Conservation (phyloP, 2,888 invertebrate genomes). For the Hydropsyche betteni region DNA sequence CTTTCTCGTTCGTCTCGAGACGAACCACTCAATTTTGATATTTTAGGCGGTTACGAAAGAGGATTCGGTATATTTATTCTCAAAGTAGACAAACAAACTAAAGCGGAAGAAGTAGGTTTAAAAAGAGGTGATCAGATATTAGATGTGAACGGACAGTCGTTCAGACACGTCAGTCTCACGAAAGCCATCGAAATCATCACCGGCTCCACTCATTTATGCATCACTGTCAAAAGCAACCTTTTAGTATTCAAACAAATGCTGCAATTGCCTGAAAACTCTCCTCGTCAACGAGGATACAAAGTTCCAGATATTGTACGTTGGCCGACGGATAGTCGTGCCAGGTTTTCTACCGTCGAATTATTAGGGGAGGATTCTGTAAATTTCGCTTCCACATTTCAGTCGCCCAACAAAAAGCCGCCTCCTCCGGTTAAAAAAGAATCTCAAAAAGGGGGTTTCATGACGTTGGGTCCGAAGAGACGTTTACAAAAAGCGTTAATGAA, state of each 20-base stretch:
- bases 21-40: conserved; percentile 91
- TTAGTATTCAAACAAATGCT: conserved; percentile 80
- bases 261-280: conserved; percentile 80
- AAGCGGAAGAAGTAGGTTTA: conserved; percentile 94
- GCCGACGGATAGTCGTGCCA: conserved; percentile 72
- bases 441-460: conserved; percentile 83
- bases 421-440: conserved; percentile 70
- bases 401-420: conserved; percentile 67
- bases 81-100: conserved; percentile 91
- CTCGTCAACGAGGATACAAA: conserved; percentile 74
- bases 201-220: conserved; percentile 93
- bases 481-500: conserved; percentile 86
- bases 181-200: conserved; percentile 92
- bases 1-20: conserved; percentile 92
- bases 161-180: conserved; percentile 90
- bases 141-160: conserved; percentile 97
- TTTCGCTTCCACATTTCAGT: conserved; percentile 63
- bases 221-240: conserved; percentile 96
- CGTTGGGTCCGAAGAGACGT: conserved; percentile 84
- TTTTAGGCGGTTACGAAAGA: conserved; percentile 92
- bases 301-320: conserved; percentile 74
- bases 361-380: conserved; percentile 61
- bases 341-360: conserved; percentile 82
- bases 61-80: conserved; percentile 95
- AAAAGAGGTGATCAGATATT: conserved; percentile 98